Percentiles rank a stretch among this genome's conserved stretches.
These are phyloP conservation scores for Noctua comes DNA, from an alignment of 2,888 invertebrate species.

Conservation along the genomic window DNA sequence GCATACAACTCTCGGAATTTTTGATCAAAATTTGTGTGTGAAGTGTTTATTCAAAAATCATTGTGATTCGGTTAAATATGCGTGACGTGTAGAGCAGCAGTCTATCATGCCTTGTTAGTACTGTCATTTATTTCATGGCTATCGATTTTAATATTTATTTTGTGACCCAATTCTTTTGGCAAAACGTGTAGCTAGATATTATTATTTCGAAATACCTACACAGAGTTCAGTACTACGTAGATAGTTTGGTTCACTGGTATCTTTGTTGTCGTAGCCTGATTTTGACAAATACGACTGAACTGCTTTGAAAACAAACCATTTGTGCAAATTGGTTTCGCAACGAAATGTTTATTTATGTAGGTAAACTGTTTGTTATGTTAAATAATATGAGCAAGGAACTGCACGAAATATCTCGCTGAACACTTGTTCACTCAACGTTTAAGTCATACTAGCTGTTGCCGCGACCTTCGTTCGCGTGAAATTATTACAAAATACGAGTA, in stretches of 20 bases:
- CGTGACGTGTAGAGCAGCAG: slow-evolving; percentile 24
- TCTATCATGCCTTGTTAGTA: slow-evolving; percentile 20
- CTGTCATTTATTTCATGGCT: slow-evolving; percentile 47
- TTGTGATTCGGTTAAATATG: slow-evolving; percentile 31
- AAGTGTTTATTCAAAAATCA: slow-evolving; percentile 43
- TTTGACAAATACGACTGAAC: slow-evolving; percentile 19
- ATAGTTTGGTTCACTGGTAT: not conserved
- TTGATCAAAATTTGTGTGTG: slow-evolving; percentile 49
- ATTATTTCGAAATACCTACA: slow-evolving; percentile 27
- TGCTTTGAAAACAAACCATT: slow-evolving; percentile 41
- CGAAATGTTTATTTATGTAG: slow-evolving; percentile 30
- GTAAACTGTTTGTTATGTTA: slow-evolving; percentile 41
- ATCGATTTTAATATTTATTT: slow-evolving; percentile 44
- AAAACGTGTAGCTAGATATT: slow-evolving; percentile 1
- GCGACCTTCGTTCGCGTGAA: too few relatives aligned
- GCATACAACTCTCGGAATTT: slow-evolving; percentile 36
- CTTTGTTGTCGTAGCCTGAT: slow-evolving; percentile 41
- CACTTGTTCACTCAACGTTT: not conserved
- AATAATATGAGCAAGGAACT: slow-evolving; percentile 25
- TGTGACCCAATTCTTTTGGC: slow-evolving; percentile 31
- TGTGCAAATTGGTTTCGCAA: slow-evolving; percentile 44
- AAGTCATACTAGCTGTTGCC: too few relatives aligned
- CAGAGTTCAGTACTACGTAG: not conserved
- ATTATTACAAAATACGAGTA: too few relatives aligned
- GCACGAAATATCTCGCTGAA: slow-evolving; percentile 18